Evolutionary conservation across 2,888 invertebrate species (phyloP).

Genomic region (Adela reaumurella): DNA sequence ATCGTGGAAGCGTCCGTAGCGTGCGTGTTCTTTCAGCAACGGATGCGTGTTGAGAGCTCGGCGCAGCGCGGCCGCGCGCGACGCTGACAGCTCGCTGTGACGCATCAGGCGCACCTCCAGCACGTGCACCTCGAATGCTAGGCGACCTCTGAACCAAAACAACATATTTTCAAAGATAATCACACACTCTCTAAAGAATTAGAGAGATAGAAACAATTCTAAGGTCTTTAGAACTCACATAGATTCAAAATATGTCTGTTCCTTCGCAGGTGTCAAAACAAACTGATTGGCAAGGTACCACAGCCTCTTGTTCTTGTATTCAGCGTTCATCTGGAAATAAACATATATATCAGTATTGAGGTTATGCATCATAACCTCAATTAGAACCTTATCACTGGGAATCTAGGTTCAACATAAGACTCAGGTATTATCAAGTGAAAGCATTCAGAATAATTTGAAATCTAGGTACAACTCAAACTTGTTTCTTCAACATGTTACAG

Average conservation of each 20-base stretch:
- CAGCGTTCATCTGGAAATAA: constrained; percentile 37
- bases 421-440: no score
- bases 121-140: constrained; percentile 51
- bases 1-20: no score
- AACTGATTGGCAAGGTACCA: constrained; percentile 59
- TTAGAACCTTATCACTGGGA: no score
- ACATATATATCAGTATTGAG: no score
- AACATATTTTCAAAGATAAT: no score
- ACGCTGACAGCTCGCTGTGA: constrained; percentile 54
- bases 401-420: no score
- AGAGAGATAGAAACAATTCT: no score
- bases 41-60: constrained; percentile 40
- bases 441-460: no score
- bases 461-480: no score
- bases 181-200: no score
- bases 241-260: constrained; percentile 52
- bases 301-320: constrained; percentile 52
- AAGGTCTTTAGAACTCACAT: constrained; percentile 45
- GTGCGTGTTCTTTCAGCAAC: constrained; percentile 31
- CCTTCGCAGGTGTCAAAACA: constrained; percentile 55
- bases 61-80: constrained; percentile 35
- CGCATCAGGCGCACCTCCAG: constrained; percentile 60
- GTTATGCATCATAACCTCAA: no score
- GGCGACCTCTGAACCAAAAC: constrained; percentile 43
- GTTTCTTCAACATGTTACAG: no score